Conservation (phyloP, 2,888 invertebrate genomes). For the Agrotis ipsilon region DNA sequence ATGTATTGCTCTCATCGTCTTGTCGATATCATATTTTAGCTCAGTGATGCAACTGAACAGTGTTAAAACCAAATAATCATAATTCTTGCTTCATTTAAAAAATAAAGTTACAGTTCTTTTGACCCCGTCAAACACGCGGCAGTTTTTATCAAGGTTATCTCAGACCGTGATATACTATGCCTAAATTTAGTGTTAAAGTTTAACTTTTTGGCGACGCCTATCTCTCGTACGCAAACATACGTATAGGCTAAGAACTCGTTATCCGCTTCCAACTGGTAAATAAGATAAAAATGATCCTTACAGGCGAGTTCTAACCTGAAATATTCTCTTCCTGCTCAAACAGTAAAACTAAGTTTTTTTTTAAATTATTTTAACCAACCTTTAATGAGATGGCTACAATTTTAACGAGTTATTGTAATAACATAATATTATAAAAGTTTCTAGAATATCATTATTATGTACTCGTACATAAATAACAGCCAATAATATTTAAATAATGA, state of each 20-base stretch:
- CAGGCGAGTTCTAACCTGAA: slow-evolving; percentile 16
- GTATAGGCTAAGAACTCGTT: slow-evolving; percentile 33
- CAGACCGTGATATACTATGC: slow-evolving; percentile 67
- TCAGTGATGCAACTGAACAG: background rate
- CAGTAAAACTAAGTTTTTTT: background rate
- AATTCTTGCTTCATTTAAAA: background rate
- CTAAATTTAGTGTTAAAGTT: slow-evolving; percentile 60
- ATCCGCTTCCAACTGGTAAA: slow-evolving; percentile 36
- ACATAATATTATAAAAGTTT: no score
- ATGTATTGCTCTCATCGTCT: no score
- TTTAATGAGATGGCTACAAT: no score
- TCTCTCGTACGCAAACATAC: slow-evolving; percentile 29
- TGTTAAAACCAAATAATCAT: background rate
- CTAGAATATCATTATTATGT: no score
- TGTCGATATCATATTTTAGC: background rate
- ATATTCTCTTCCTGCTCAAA: no score
- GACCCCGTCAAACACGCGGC: slow-evolving; percentile 65
- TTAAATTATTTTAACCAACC: no score
- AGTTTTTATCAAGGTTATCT: slow-evolving; percentile 74
- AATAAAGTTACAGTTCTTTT: slow-evolving; percentile 28
- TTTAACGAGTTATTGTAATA: no score
- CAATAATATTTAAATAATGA: no score
- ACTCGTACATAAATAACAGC: no score
- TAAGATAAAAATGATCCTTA: slow-evolving; percentile 38
- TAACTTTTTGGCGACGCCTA: slow-evolving; percentile 45